These are phyloP conservation scores for Narcine bancroftii DNA, from an alignment of 2,113 vertebrate species.

Conservation along the genomic window DNA sequence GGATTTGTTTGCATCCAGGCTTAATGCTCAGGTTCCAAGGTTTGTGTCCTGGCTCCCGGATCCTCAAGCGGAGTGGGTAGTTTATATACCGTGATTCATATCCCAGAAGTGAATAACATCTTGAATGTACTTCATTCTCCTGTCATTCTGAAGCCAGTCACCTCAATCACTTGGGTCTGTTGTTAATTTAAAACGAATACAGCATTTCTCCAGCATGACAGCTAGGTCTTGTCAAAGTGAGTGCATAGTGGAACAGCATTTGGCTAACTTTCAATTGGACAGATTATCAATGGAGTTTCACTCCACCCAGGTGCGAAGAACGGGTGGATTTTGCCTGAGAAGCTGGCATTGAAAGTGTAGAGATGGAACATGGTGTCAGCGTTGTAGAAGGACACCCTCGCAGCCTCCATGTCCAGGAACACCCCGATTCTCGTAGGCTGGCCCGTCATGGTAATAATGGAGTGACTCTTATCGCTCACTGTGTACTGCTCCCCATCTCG, in stretches of 20 bases:
- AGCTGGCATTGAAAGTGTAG: not conserved
- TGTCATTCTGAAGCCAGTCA: too few relatives aligned
- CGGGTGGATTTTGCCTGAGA: not conserved
- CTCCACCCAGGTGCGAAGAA: conserved; percentile 12
- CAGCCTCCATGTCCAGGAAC: not conserved
- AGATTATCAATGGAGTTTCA: not conserved
- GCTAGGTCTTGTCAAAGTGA: not conserved
- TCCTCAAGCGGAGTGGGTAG: too few relatives aligned
- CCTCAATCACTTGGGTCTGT: too few relatives aligned
- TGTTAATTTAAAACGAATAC: too few relatives aligned
- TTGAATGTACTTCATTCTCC: too few relatives aligned
- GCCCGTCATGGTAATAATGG: not conserved
- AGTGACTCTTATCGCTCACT: not conserved
- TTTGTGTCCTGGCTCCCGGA: too few relatives aligned
- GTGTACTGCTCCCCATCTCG: not conserved
- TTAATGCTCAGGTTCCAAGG: too few relatives aligned
- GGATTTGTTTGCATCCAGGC: too few relatives aligned
- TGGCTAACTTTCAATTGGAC: not conserved
- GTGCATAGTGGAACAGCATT: not conserved
- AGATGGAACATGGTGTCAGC: not conserved
- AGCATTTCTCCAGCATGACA: too few relatives aligned
- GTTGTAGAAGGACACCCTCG: not conserved
- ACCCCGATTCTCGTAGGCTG: not conserved
- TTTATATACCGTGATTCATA: too few relatives aligned
- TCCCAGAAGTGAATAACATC: too few relatives aligned